phyloP scores from a whole-genome alignment of 2,797 vertebrate species.

The Pelochelys cantorii region DNA sequence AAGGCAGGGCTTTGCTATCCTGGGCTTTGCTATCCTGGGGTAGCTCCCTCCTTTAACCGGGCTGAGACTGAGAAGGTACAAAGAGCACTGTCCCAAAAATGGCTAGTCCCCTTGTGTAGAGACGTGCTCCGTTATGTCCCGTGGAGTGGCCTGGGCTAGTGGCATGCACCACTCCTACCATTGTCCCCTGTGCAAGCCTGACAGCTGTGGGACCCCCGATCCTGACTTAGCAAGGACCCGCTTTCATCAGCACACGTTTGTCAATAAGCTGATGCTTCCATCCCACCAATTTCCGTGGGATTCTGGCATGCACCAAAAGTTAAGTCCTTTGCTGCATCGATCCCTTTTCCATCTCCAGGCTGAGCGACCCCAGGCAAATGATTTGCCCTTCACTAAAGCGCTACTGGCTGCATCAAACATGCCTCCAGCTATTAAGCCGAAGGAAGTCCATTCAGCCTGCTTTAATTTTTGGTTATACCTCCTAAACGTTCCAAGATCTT shows the following conservation, averaged over 20 bases:
- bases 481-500: conserved; percentile 42
- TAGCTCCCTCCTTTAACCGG: neutral
- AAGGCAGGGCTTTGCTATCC: too few species aligned
- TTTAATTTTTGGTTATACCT: conserved; percentile 43
- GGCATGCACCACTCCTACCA: neutral
- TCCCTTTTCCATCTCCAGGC: neutral
- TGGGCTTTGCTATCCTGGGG: too few species aligned
- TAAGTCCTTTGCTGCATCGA: neutral
- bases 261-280: neutral
- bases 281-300: neutral
- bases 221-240: neutral
- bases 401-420: neutral
- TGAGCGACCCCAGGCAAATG: neutral
- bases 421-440: conserved; percentile 19
- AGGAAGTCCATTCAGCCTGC: conserved; percentile 38
- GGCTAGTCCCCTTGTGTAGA: neutral
- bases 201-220: neutral
- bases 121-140: neutral
- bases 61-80: neutral
- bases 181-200: neutral
- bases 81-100: neutral
- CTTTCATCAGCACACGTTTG: neutral
- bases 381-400: neutral
- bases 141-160: neutral
- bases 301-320: neutral